Evolutionary conservation across 2,888 invertebrate genomes (phyloP).

Genomic region (Troides aeacus): DNA sequence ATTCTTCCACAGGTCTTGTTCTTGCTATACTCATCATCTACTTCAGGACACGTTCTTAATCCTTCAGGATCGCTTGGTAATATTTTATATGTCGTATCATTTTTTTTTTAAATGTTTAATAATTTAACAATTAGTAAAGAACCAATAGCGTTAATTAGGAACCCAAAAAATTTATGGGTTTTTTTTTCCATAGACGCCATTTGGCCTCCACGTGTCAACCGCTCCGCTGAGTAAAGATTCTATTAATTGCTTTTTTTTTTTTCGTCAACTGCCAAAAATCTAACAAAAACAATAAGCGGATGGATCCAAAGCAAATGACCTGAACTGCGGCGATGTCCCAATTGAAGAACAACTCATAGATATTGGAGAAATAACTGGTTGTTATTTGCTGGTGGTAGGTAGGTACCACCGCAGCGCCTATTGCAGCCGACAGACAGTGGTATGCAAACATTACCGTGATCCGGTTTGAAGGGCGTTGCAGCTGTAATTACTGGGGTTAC

Average conservation of each 20-base stretch:
- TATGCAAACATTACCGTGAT: no score
- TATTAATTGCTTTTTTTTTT: constrained; percentile 66
- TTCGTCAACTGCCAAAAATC: constrained; percentile 47
- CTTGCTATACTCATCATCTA: no score
- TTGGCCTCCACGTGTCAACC: constrained; percentile 70
- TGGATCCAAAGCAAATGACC: constrained; percentile 35
- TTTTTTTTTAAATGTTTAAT: neutral
- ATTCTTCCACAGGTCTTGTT: no score
- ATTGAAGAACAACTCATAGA: constrained; percentile 45
- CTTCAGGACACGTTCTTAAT: no score
- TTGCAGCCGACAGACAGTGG: no score
- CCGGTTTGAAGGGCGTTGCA: no score
- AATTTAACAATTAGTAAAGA: neutral
- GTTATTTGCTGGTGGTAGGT: no score
- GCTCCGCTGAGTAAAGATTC: constrained; percentile 49
- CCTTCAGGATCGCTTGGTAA: no score
- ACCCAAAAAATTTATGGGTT: constrained; percentile 50
- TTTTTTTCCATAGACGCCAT: constrained; percentile 49
- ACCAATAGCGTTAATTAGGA: constrained; percentile 32
- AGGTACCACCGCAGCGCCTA: no score
- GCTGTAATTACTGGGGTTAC: no score
- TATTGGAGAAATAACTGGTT: no score
- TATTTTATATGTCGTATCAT: no score
- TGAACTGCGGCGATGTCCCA: constrained; percentile 35
- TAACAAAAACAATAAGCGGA: constrained; percentile 37